phyloP scores from a whole-genome alignment of 2,888 invertebrate genomes.

The Busseola fusca region DNA sequence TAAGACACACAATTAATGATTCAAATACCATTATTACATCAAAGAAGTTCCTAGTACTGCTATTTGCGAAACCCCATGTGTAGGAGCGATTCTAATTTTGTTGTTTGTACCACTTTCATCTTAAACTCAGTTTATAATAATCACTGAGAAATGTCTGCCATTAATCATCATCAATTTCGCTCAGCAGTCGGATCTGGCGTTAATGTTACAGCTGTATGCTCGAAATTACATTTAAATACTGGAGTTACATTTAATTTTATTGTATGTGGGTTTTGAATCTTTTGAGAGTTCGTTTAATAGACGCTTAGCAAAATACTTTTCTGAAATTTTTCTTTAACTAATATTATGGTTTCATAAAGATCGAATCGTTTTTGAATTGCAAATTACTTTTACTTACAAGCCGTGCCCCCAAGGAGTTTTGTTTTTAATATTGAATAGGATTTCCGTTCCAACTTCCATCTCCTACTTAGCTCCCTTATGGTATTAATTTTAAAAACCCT shows the following conservation, averaged over 20 bases:
- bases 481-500: not conserved
- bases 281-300: not conserved
- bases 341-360: not conserved
- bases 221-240: constrained; percentile 23
- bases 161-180: constrained; percentile 50
- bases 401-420: not conserved
- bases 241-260: constrained; percentile 28
- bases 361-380: not conserved
- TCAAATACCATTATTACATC: constrained; percentile 39
- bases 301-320: not conserved
- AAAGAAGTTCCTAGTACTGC: constrained; percentile 47
- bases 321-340: not conserved
- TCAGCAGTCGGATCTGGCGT: constrained; percentile 23
- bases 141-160: constrained; percentile 25
- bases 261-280: not conserved
- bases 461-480: not conserved
- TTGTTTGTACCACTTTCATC: constrained; percentile 53
- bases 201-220: constrained; percentile 34
- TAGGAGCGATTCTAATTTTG: constrained; percentile 41
- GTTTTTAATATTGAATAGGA: not conserved
- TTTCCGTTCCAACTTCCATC: not conserved
- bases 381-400: not conserved
- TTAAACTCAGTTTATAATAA: constrained; percentile 29
- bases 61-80: constrained; percentile 38
- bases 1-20: constrained; percentile 34